Evolutionary conservation across 2,797 vertebrate genomes (phyloP), one percentile per base, ranked within the genome.

Genomic region (Schizopygopsis malacanthus): DNA sequence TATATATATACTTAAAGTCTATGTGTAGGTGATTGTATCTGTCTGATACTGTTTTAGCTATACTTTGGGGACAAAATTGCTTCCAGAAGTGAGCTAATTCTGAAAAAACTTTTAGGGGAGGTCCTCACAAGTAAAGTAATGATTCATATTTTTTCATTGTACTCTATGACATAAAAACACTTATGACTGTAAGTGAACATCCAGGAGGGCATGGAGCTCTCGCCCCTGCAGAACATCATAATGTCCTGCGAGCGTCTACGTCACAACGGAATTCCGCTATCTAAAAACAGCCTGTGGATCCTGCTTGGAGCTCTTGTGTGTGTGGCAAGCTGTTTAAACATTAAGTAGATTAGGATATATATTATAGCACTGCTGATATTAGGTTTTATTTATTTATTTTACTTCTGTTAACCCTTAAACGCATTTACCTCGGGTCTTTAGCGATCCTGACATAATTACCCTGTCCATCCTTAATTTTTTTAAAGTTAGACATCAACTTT

Each of bases 251-350:
- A 78, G 12, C 45, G 41, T 63, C 43, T 61, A 82, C 81, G 86
- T 83, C 70, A 83, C 56, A 63, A 85, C 80, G 88, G 88, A 85
- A 87, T 89, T 89, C 88, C 88, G 79, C 76, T 63, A 85, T 80
- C 80, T 87, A 83, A 73, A 87, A 82, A 52, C 79, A 89, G 86
- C 63, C 12, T 47, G 75, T 83, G 69, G 69, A 83, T 82, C 69
- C 81, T 59, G 69, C 69, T 47, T 61, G 67, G 54, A 80, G 20
- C 37, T 18, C 3, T 33, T 28, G 4, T 25, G 61, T 72, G 63
- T 70, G 43, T 50, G 77, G 81, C 81, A 82, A 82, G 81, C 81
- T 72, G 37, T 0, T 20, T 45, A 0, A 41, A 56, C n/a, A 25
- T 82, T 59, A 41, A 2, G 11, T 11, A n/a, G 56, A n/a, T 59